Base-by-base conservation (phyloP, 1,140 invertebrate genomes). In the Wasmannia auropunctata region DNA sequence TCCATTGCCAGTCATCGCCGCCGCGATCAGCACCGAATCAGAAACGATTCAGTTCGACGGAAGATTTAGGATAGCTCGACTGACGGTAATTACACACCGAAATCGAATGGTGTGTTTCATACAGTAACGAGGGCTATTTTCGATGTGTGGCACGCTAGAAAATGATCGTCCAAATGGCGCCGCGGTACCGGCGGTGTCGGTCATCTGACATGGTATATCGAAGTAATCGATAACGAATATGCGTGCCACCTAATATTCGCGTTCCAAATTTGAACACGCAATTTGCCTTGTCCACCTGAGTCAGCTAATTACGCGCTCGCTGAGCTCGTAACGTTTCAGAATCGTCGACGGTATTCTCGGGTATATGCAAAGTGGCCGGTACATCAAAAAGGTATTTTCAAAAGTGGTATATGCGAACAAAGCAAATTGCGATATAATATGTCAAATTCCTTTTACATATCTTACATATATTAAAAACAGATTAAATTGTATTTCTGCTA, bases 111-210 rank as follows among this genome's bases (percentile, higher is more conserved):
- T 49, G 25, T 25, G 37, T 56, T 56, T 81, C 77, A 14, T 56
- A 81, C 6, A 28, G 49, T 31, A 63, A 65, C 34, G 34, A 40
- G 16, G 16, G 46, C 34, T 43, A 81, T 70, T 81, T 81, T 81
- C 77, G 49, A 81, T 70, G 65, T 34, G 49, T 40, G 34, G 34
- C 34, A 25, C 31, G 79, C n/a, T 72, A 81, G 65, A 81, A 81
- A 81, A 81, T 81, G 65, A 81, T 81, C 65, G 11, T 72, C 77
- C 70, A 81, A 43, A 80, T 54, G 63, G 63, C 62, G 46, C 62
- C 62, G 34, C 28, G 56, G 37, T 31, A 63, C 11, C 22, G 43
- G 14, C 31, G 43, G 14, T n/a, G 43, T 31, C 63, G 79, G n/a
- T n/a, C n/a, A 70, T 72, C 65, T 81, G 34, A 46, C 65, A 31